Evolutionary conservation across 2,888 invertebrate species (phyloP), one percentile per base, ranked within the genome.

Genomic region (Ectropis crepuscularia): DNA sequence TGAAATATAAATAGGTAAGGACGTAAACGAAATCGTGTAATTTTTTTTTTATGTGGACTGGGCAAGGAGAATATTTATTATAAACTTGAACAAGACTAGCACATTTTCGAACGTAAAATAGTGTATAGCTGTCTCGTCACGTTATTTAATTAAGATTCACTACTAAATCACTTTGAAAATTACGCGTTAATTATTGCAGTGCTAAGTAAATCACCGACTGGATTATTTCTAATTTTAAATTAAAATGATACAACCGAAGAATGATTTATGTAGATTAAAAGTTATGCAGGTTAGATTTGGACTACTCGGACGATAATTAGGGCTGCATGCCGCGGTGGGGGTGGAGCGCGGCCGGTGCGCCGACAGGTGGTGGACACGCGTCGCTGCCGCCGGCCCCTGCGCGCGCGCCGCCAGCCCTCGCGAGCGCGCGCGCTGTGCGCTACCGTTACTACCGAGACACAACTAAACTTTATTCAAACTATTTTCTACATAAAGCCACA

Each of bases 341-440:
- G 80, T 79, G 77, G 76, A 68, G 72, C 74, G 77, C 77, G 78
- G 75, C 75, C 78, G 85, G 77, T 81, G 85, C 82, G 82, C 75
- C 73, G 82, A 87, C 92, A 91, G 91, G 92, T 92, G 92, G 90
- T 75, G 86, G 90, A 80, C 88, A 87, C 90, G 90, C 85, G 81
- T 83, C 77, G 78, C 69, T 82, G 87, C 9, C 49, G 77, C 80
- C 81, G 74, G 63, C 63, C 57, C 53, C 62, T 53, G 62, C 58
- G 53, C 54, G 43, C 48, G 6, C 53, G 57, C 63, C 74, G 70
- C 77, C 53, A 75, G 74, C 80, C n/a, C 11, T 5, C 48, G 9
- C 12, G 78, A 41, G 53, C 53, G 50, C 10, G 1, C 42, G 41
- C 42, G 43, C 36, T 53, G 59, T 79, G 79, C 82, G 76, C 69